Conservation (phyloP, 2,888 invertebrate genomes). For the Acanthococcus lagerstroemiae region DNA sequence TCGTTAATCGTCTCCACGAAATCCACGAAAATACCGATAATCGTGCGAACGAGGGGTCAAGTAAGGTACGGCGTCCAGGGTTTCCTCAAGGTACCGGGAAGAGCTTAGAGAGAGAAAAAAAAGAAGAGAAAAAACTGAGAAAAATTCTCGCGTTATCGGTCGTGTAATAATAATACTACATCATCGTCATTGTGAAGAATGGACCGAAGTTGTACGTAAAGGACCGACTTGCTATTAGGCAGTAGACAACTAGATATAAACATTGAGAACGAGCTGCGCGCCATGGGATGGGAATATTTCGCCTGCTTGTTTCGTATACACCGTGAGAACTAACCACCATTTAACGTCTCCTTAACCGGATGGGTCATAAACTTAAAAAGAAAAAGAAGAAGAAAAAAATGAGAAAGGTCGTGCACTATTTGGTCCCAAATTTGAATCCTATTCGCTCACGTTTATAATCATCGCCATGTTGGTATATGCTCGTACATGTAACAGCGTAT, state of each 20-base stretch:
- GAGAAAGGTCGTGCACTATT: slow-evolving; percentile 7
- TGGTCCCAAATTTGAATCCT: slow-evolving; percentile 8
- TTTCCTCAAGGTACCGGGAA: not conserved
- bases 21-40: too few relatives aligned
- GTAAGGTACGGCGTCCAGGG: not conserved
- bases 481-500: not conserved
- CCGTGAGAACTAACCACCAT: slow-evolving; percentile 9
- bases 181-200: slow-evolving; percentile 8
- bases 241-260: slow-evolving; percentile 4
- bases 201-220: slow-evolving; percentile 2
- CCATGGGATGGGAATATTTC: slow-evolving; percentile 12
- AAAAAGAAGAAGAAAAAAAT: not conserved
- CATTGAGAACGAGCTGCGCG: not conserved
- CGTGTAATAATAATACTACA: slow-evolving; percentile 10
- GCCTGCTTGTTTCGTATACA: slow-evolving; percentile 4
- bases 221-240: slow-evolving; percentile 6
- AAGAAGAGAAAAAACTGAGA: too few relatives aligned
- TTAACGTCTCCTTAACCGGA: slow-evolving; percentile 7
- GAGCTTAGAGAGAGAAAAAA: not conserved
- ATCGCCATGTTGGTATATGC: not conserved
- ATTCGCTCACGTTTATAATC: slow-evolving; percentile 2
- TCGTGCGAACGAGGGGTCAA: not conserved
- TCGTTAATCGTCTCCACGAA: too few relatives aligned
- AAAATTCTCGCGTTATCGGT: too few relatives aligned
- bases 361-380: not conserved